A percentile compares a stretch with the other conserved stretches of the same genome.
Conservation (phyloP, 2,797 vertebrate species). For the Podarcis siculus region DNA sequence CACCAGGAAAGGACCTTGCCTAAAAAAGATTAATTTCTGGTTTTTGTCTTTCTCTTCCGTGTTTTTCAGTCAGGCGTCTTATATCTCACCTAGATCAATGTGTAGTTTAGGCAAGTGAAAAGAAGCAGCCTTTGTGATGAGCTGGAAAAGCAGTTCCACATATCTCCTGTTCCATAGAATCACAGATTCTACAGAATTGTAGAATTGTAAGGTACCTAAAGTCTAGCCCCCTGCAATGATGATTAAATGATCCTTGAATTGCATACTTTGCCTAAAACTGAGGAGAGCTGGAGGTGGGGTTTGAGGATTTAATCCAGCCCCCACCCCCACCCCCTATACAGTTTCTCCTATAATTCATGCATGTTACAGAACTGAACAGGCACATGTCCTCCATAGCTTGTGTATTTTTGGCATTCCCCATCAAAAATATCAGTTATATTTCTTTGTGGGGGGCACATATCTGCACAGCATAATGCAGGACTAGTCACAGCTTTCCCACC, state of each 20-base stretch:
- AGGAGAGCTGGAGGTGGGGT: not conserved
- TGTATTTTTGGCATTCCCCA: not conserved
- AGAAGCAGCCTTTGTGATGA: constrained; percentile 58
- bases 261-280: not conserved
- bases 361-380: not conserved
- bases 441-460: not conserved
- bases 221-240: not conserved
- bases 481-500: not conserved
- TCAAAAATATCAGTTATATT: not conserved
- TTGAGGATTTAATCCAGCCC: not conserved
- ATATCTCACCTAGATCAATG: constrained; percentile 40
- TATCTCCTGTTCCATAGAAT: not conserved
- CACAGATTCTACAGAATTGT: too few relatives aligned
- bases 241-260: constrained; percentile 19
- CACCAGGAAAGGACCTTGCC: constrained; percentile 19
- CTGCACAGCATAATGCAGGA: not conserved
- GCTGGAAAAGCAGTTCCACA: constrained; percentile 49
- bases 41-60: not conserved
- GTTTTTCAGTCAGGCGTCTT: constrained; percentile 39
- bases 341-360: not conserved
- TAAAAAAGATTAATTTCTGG: constrained; percentile 42
- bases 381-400: not conserved
- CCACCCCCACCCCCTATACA: too few relatives aligned
- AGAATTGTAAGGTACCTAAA: too few relatives aligned
- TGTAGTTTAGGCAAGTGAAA: constrained; percentile 49